Evolutionary conservation across 2,113 vertebrate species (phyloP), one percentile per base, ranked within the genome.

Genomic region (Forbesichthys papilliferus): DNA sequence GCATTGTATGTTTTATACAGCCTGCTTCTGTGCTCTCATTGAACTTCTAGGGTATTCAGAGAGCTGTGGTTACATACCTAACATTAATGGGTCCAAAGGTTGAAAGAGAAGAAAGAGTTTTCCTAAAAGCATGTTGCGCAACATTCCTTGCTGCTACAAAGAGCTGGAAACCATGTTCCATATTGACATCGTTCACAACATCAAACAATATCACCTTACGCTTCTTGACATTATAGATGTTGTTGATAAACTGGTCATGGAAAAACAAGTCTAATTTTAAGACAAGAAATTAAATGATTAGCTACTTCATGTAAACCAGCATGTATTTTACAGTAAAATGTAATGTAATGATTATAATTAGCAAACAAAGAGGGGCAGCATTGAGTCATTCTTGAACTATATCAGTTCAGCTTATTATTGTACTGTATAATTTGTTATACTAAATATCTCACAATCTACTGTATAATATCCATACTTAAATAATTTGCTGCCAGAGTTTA

Each of bases 41-140:
- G 27, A 1, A 27, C 27, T 27, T 27, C 27, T 27, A 27, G 1
- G 2, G 27, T 27, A 27, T 27, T 27, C 27, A 27, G 27, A 27
- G 27, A 27, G 27, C 27, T 55, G 12, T 53, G n/a, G 68, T 65
- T 61, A 64, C 36, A 69, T 58, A 61, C 1, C 77, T 86, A 83
- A 78, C 86, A 78, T 67, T 79, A 89, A 86, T 87, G 88, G 86
- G 80, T 90, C 69, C 84, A 85, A 89, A 88, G 83, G 82, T 84
- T 69, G 64, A 62, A n/a, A 52, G 14, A 55, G 65, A 42, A 63
- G 48, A 80, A 66, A 68, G 47, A 20, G 16, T 48, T 84, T 69
- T 71, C 66, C 73, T 84, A 71, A 87, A 74, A 87, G 76, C 80
- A 78, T 73, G 58, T 73, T 80, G 75, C 10, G 46, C 82, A 88